Conservation (phyloP, 1,140 invertebrate genomes). For the Cotesia vestalis region DNA sequence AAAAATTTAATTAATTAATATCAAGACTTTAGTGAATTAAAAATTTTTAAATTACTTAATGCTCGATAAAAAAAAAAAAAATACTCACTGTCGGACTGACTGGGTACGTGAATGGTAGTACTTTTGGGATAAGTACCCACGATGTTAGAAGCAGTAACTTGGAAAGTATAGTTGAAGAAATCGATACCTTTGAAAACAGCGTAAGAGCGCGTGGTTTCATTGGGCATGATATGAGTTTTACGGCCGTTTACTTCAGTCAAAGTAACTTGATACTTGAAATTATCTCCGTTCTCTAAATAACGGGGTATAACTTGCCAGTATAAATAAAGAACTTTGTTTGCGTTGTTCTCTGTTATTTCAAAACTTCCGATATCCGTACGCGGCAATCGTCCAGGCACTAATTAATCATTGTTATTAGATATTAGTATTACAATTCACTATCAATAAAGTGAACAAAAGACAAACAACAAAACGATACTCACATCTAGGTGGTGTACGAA, state of each 20-base stretch:
- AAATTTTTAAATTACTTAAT: background rate
- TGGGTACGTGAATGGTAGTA: conserved; percentile 71
- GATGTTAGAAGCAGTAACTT: conserved; percentile 67
- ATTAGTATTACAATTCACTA: background rate
- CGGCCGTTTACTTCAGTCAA: conserved; percentile 58
- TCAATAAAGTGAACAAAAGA: background rate
- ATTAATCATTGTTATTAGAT: conserved; percentile 25
- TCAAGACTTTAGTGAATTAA: background rate
- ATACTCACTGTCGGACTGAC: conserved; percentile 67
- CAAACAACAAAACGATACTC: conserved; percentile 43
- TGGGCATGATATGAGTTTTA: conserved; percentile 49
- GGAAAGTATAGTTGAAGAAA: conserved; percentile 65
- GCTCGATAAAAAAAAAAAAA: background rate
- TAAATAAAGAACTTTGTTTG: conserved; percentile 69
- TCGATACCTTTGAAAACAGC: conserved; percentile 66
- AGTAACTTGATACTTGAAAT: conserved; percentile 64
- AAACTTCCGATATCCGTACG: conserved; percentile 73
- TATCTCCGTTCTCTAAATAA: conserved; percentile 70
- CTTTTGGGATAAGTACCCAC: conserved; percentile 68
- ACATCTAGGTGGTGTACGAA: conserved; percentile 70
- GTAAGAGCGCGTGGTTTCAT: conserved; percentile 65
- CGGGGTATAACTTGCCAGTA: conserved; percentile 76
- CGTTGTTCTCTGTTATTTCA: conserved; percentile 65
- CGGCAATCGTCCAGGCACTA: conserved; percentile 70
- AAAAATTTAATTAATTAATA: conserved; percentile 5